Evolutionary conservation across 2,888 invertebrate genomes (phyloP).

Genomic region (Anodontia alba): DNA sequence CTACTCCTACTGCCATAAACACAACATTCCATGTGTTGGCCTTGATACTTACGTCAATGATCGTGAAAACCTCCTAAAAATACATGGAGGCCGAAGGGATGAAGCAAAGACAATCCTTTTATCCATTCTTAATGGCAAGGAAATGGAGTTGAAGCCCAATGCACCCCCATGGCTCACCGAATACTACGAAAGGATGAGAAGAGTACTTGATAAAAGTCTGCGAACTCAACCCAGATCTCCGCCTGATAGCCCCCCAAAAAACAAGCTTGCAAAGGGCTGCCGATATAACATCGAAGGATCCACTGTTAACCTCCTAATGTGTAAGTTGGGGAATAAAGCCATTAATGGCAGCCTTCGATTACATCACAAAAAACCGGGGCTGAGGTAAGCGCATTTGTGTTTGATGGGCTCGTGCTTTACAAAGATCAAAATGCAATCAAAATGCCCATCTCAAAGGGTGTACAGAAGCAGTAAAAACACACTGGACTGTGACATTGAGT

Average conservation of each 20-base stretch:
- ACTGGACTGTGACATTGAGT: constrained; percentile 17
- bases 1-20: constrained; percentile 14
- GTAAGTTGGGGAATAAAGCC: too few species aligned
- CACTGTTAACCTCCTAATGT: too few species aligned
- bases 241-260: too few species aligned
- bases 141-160: not conserved
- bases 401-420: not conserved
- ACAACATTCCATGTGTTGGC: not conserved
- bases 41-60: constrained; percentile 13
- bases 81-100: not conserved
- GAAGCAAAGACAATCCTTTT: constrained; percentile 19
- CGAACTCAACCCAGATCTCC: constrained; percentile 19
- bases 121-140: constrained; percentile 24
- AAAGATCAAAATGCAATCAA: not conserved
- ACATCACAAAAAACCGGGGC: constrained; percentile 12
- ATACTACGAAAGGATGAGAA: constrained; percentile 19
- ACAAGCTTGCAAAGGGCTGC: too few species aligned
- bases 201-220: constrained; percentile 19
- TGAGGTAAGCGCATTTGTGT: constrained; percentile 8
- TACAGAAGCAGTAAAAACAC: constrained; percentile 7
- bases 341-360: too few species aligned
- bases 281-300: too few species aligned
- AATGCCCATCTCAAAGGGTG: not conserved
- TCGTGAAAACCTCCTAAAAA: constrained; percentile 1
- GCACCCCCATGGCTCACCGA: constrained; percentile 13